A percentile compares a stretch with the other conserved stretches of the same genome.
Evolutionary conservation across 2,797 vertebrate genomes (phyloP).

Genomic region (Cheirogaleus major): DNA sequence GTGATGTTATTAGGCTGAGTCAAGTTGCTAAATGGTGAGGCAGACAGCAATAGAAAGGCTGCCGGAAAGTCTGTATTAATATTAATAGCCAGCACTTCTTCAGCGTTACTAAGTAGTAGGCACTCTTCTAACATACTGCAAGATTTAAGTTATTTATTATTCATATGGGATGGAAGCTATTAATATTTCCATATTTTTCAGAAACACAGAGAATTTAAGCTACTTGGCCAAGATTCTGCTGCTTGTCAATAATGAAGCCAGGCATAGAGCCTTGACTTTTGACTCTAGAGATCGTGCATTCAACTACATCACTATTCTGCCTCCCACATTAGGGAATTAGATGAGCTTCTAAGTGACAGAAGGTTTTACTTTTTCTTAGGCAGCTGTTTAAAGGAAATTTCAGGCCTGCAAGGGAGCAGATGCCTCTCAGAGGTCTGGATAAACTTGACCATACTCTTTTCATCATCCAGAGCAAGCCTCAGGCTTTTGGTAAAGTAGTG

Average conservation of each 20-base stretch:
- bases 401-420: neutral
- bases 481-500: neutral
- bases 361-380: neutral
- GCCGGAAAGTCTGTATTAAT: neutral
- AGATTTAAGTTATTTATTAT: constrained; percentile 29
- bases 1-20: neutral
- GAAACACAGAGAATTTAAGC: neutral
- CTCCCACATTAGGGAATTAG: neutral
- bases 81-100: neutral
- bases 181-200: neutral
- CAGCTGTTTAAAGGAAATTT: neutral
- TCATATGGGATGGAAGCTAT: neutral
- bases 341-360: neutral
- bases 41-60: neutral
- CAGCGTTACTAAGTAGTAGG: neutral
- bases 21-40: neutral
- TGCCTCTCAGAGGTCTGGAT: neutral
- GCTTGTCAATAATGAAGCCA: neutral
- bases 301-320: neutral
- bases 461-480: neutral
- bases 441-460: neutral
- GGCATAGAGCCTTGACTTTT: neutral
- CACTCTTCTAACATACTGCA: neutral
- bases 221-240: neutral
- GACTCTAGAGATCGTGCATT: neutral